Evolutionary conservation across 2,888 invertebrate species (phyloP).

Genomic region (Coelogynopora nodosa): DNA sequence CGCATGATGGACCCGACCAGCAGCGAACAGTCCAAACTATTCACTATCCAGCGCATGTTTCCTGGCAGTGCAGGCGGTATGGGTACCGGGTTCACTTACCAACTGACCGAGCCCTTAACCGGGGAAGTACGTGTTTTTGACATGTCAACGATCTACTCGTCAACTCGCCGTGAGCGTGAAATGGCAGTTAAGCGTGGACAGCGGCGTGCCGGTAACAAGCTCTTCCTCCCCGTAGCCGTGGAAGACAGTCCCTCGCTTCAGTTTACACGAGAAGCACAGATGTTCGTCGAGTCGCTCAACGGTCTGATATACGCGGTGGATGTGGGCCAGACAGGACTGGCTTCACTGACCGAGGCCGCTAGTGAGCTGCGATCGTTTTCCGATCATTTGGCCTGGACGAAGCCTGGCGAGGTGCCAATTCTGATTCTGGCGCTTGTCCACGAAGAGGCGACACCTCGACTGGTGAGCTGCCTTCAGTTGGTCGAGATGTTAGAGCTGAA

Average conservation of each 20-base stretch:
- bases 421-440: slow-evolving; percentile 34
- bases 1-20: slow-evolving; percentile 9
- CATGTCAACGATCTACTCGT: slow-evolving; percentile 18
- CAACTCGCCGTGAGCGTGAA: neutral
- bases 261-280: neutral
- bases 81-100: slow-evolving; percentile 35
- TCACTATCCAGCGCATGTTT: slow-evolving; percentile 31
- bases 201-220: neutral
- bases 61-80: slow-evolving; percentile 32
- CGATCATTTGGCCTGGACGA: slow-evolving; percentile 32
- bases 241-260: neutral
- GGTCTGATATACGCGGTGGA: slow-evolving; percentile 29
- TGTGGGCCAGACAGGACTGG: neutral
- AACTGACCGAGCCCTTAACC: neutral
- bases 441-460: slow-evolving; percentile 2
- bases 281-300: slow-evolving; percentile 16
- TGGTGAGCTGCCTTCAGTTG: slow-evolving; percentile 16
- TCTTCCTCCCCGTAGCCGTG: neutral
- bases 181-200: neutral
- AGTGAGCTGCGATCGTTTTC: neutral
- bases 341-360: neutral
- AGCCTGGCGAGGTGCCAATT: slow-evolving; percentile 34
- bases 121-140: neutral
- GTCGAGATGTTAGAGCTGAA: slow-evolving; percentile 31
- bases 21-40: neutral